Conservation (phyloP, 2,797 vertebrate species). For the Myioborus miniatus region DNA sequence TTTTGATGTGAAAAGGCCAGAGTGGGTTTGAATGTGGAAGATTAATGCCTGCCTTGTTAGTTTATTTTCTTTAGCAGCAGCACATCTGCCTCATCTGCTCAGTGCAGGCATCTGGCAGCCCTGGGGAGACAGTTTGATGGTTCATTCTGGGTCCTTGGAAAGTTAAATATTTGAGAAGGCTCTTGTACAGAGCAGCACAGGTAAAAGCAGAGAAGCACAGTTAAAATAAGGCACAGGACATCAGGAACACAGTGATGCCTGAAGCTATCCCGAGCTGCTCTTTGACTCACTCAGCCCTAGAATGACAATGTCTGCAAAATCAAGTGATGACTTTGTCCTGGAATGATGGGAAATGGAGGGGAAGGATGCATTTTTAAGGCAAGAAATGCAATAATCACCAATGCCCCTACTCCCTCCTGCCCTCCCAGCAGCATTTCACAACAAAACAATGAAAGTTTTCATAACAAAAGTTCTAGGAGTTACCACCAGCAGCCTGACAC, state of each 20-base stretch:
- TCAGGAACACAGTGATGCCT: neutral
- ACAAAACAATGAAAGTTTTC: neutral
- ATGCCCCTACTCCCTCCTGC: neutral
- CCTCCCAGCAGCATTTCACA: neutral
- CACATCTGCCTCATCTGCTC: neutral
- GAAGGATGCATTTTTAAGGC: neutral
- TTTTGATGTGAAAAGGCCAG: neutral
- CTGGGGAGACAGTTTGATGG: neutral
- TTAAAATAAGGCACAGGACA: neutral
- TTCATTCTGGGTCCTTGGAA: neutral
- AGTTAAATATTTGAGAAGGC: neutral
- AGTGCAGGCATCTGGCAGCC: neutral
- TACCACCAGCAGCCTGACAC: neutral
- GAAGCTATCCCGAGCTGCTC: neutral
- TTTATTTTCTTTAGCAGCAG: neutral
- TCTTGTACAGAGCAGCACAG: neutral
- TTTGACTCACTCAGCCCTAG: neutral
- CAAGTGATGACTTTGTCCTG: neutral
- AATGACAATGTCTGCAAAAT: rapidly evolving
- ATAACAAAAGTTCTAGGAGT: neutral
- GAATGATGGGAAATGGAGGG: neutral
- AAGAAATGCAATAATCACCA: neutral
- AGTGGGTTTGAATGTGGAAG: neutral
- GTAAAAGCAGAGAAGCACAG: neutral
- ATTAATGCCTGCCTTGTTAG: neutral